Conservation (phyloP, 1,140 invertebrate species). For the Metopolophium dirhodum region DNA sequence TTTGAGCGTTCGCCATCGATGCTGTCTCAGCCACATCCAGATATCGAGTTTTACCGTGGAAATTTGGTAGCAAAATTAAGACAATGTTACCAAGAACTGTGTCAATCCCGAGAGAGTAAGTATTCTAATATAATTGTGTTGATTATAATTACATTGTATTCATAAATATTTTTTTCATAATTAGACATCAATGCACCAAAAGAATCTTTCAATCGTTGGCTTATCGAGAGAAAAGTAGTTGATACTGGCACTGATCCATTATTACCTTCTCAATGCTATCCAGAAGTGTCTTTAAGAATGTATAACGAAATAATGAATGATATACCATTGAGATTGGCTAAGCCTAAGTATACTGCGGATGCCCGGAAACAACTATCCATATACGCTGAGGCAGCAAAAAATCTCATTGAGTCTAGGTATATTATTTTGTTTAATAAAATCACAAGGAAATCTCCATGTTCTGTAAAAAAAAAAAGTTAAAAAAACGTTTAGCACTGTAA, state of each 20-base stretch:
- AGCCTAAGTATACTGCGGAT: conserved; percentile 94
- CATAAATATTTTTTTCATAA: conserved; percentile 47
- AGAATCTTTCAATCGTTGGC: conserved; percentile 95
- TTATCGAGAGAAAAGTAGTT: conserved; percentile 93
- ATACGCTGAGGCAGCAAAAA: conserved; percentile 96
- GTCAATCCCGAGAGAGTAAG: conserved; percentile 84
- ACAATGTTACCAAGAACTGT: conserved; percentile 92
- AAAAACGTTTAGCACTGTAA: too few species aligned
- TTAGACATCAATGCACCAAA: conserved; percentile 89
- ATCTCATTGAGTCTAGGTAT: conserved; percentile 88
- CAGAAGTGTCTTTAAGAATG: conserved; percentile 93
- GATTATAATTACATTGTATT: neutral
- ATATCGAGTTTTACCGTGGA: conserved; percentile 83
- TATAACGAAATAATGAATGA: conserved; percentile 98
- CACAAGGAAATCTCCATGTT: too few species aligned
- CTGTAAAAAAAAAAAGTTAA: too few species aligned
- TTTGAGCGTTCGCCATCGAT: conserved; percentile 83
- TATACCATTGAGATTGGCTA: conserved; percentile 93
- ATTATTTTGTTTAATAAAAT: conserved; percentile 26
- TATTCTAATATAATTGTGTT: neutral
- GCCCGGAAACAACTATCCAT: conserved; percentile 93
- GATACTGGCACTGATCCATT: conserved; percentile 88
- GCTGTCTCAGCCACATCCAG: conserved; percentile 90
- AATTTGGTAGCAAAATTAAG: conserved; percentile 82
- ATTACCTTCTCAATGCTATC: conserved; percentile 87